A percentile compares a stretch with the other conserved stretches of the same genome.
These are phyloP conservation scores for Cromileptes altivelis DNA, from an alignment of 2,113 vertebrate species.

Conservation along the genomic window DNA sequence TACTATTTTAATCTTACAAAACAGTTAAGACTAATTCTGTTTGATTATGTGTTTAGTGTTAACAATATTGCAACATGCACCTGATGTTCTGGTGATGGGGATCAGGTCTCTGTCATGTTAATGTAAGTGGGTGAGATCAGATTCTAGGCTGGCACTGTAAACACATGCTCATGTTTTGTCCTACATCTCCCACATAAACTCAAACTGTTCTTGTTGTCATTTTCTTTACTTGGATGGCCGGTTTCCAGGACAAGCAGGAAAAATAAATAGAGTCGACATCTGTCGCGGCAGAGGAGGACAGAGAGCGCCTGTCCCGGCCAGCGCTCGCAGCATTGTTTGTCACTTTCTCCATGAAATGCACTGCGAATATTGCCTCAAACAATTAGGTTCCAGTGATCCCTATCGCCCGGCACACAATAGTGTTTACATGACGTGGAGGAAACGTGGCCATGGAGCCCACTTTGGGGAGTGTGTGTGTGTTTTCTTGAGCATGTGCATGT, in stretches of 20 bases:
- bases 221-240: constrained; percentile 22
- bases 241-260: constrained; percentile 52
- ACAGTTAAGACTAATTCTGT: neutral
- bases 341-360: constrained; percentile 85
- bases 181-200: neutral
- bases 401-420: constrained; percentile 84
- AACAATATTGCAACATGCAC: neutral
- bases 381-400: constrained; percentile 83
- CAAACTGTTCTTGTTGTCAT: constrained; percentile 12
- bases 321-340: constrained; percentile 78
- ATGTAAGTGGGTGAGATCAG: neutral
- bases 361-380: constrained; percentile 82
- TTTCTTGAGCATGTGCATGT: constrained; percentile 44
- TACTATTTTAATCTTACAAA: neutral
- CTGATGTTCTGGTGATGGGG: neutral
- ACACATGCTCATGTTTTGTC: neutral
- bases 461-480: constrained; percentile 66
- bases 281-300: constrained; percentile 42
- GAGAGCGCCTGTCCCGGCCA: constrained; percentile 52
- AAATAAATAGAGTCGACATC: constrained; percentile 68
- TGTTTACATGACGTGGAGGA: constrained; percentile 84
- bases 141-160: neutral
- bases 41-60: neutral
- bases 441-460: constrained; percentile 80
- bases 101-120: neutral